These are phyloP conservation scores for Lasioglossum zephyrum DNA, from an alignment of 2,888 invertebrate species.

Conservation along the genomic window DNA sequence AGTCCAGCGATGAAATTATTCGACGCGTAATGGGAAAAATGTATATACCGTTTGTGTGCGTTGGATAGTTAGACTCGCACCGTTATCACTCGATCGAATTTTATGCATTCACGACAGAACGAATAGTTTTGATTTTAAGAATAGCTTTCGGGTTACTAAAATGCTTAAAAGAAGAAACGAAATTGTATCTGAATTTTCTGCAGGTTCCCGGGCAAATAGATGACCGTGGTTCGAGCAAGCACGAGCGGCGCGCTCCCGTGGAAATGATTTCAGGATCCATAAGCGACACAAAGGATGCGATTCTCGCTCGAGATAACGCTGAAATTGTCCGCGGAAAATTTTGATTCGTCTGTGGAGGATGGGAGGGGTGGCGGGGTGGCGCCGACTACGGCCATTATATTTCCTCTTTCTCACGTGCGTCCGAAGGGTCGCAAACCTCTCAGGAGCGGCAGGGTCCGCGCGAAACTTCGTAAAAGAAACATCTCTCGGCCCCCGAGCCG, in stretches of 20 bases:
- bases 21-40: background rate
- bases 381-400: background rate
- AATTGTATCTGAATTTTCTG: background rate
- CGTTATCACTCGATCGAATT: background rate
- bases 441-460: conserved; percentile 21
- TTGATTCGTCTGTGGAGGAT: conserved; percentile 13
- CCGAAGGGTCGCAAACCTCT: conserved; percentile 47
- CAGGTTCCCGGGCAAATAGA: background rate
- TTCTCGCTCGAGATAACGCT: conserved; percentile 13
- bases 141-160: background rate
- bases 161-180: background rate
- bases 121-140: background rate
- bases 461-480: conserved; percentile 65
- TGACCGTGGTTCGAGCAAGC: background rate
- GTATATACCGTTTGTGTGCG: no score
- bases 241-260: background rate
- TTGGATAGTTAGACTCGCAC: no score
- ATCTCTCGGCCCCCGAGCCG: conserved; percentile 46
- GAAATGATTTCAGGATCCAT: conserved; percentile 9
- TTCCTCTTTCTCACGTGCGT: conserved; percentile 34
- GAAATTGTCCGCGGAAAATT: conserved; percentile 26
- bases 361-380: no score
- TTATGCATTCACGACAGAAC: background rate
- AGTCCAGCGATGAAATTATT: background rate
- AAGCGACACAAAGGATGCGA: background rate